Percentiles rank a stretch among this genome's conserved stretches.
phyloP scores from a whole-genome alignment of 1,140 invertebrate genomes.

The Plodia interpunctella region DNA sequence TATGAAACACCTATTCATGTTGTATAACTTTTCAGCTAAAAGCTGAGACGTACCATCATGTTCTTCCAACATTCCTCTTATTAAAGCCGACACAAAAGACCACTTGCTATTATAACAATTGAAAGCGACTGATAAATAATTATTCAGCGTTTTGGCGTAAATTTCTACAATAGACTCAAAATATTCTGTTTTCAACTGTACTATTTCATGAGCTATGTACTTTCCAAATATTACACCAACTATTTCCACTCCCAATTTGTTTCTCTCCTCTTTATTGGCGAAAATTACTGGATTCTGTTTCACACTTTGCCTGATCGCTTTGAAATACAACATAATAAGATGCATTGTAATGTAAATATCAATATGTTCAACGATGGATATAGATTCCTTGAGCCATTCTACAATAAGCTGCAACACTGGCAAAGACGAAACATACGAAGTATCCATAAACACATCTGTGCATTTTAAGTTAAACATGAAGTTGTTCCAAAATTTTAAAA shows the following conservation, averaged over 20 bases:
- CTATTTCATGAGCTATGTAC: conserved; percentile 40
- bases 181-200: conserved; percentile 34
- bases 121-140: conserved; percentile 31
- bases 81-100: conserved; percentile 26
- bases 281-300: conserved; percentile 34
- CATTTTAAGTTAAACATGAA: conserved; percentile 37
- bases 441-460: conserved; percentile 37
- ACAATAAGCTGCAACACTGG: conserved; percentile 37
- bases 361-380: conserved; percentile 37
- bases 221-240: conserved; percentile 41
- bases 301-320: conserved; percentile 33
- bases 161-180: conserved; percentile 40
- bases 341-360: conserved; percentile 35
- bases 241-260: conserved; percentile 28
- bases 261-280: conserved; percentile 20
- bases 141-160: conserved; percentile 27
- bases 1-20: conserved; percentile 17
- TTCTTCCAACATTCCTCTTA: conserved; percentile 35
- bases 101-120: conserved; percentile 10
- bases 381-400: conserved; percentile 26
- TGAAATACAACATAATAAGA: conserved; percentile 48
- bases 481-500: not conserved
- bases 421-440: conserved; percentile 28
- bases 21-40: not conserved
- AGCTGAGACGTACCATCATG: conserved; percentile 1